Evolutionary conservation across 2,888 invertebrate species (phyloP).

Genomic region (Malacosoma neustria): DNA sequence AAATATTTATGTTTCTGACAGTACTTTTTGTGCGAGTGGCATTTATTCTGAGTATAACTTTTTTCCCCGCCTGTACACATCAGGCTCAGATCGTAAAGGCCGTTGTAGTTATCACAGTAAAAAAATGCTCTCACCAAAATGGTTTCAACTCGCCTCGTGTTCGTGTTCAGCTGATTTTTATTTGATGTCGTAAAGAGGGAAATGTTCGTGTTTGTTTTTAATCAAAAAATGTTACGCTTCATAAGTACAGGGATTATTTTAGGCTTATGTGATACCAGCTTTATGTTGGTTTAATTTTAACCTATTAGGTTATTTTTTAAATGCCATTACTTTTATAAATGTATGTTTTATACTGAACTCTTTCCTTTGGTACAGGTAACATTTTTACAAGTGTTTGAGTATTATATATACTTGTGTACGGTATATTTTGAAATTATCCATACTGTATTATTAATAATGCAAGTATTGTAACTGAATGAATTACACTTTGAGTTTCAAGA

Average conservation of each 20-base stretch:
- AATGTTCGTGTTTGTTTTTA: background rate
- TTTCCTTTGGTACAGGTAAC: too few species aligned
- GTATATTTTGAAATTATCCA: too few species aligned
- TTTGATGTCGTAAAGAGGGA: background rate
- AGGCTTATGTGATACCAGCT: background rate
- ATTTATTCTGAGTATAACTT: background rate
- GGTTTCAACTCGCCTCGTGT: background rate
- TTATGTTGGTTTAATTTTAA: too few species aligned
- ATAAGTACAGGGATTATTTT: background rate
- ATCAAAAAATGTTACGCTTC: background rate
- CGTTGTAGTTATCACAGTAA: background rate
- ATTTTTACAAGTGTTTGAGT: too few species aligned
- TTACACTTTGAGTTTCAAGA: too few species aligned
- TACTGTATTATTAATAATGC: too few species aligned
- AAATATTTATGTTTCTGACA: too few species aligned
- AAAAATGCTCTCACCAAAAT: background rate
- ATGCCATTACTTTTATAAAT: too few species aligned
- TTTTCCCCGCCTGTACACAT: background rate
- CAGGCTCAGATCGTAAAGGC: background rate
- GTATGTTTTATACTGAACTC: too few species aligned
- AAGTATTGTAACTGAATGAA: too few species aligned
- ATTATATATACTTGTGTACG: too few species aligned
- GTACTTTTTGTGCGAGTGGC: background rate
- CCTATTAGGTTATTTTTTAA: too few species aligned
- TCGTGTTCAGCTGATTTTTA: background rate